Evolutionary conservation across 2,888 invertebrate genomes (phyloP).

Genomic region (Aleiodes alternator): DNA sequence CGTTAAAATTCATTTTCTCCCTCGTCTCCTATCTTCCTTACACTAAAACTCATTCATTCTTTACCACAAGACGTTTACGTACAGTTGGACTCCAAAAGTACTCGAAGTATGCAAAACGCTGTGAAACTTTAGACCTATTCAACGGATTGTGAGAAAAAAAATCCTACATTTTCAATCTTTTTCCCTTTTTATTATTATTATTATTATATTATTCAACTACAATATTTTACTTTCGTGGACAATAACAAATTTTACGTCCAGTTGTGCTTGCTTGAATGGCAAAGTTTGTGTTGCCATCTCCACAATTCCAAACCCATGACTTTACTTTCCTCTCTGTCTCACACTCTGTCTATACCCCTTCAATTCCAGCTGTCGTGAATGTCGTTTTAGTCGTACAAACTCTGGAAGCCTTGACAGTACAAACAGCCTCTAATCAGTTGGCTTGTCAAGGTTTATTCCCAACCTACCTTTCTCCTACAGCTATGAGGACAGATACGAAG

Average conservation of each 20-base stretch:
- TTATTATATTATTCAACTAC: neutral
- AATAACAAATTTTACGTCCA: neutral
- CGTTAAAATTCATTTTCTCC: slow-evolving; percentile 16
- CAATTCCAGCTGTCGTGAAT: slow-evolving; percentile 24
- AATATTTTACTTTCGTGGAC: neutral
- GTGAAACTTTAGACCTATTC: slow-evolving; percentile 25
- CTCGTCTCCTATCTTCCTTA: neutral
- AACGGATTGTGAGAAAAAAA: neutral
- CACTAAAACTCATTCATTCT: neutral
- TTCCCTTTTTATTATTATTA: neutral
- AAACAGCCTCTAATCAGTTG: slow-evolving; percentile 65
- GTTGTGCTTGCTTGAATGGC: neutral
- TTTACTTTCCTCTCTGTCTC: neutral
- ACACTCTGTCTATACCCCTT: slow-evolving; percentile 5
- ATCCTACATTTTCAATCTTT: slow-evolving; percentile 2
- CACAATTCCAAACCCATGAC: neutral
- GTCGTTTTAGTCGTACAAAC: slow-evolving; percentile 30
- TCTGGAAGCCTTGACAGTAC: slow-evolving; percentile 49
- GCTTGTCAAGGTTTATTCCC: slow-evolving; percentile 57
- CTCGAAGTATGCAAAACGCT: slow-evolving; percentile 21
- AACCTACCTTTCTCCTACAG: slow-evolving; percentile 7
- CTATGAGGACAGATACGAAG: slow-evolving; percentile 5
- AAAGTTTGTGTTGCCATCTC: slow-evolving; percentile 11
- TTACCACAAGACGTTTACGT: slow-evolving; percentile 14
- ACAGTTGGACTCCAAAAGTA: neutral